Evolutionary conservation across 30 jellyfish, hydroid and myxozoan genomes (phyloP), one percentile per base, ranked within the genome.

Genomic region (Hydractinia echinata): DNA sequence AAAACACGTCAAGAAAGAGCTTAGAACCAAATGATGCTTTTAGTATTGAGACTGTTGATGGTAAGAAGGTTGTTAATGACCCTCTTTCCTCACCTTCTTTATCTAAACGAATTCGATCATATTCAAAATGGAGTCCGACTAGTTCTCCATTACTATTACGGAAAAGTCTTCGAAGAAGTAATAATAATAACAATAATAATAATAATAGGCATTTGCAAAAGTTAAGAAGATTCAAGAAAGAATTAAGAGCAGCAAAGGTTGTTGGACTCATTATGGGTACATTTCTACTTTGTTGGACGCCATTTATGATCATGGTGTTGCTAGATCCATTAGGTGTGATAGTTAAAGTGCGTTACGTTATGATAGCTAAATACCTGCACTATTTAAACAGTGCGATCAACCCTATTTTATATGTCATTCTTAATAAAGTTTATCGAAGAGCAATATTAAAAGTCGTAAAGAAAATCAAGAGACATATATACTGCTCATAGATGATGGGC

Each of bases 361-460:
- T 91, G 55, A 73, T 79, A 10, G 61, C 85, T 30, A 84, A 82
- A 55, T 76, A 88, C 64, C 68, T 91, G 55, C 98, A 91, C 78
- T 91, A 91, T 55, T 67, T 73, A 4, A 91, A 91, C 85, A 86
- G 98, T 68, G 98, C 98, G 4, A 78, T 87, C 7, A 91, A 91
- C 66, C 98, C 98, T 4, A 69, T 91, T 4, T 76, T 91, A 55
- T 91, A 86, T 67, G 98, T 91, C 15, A 74, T 87, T 11, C 79
- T 82, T 10, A 91, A 91, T 79, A 83, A 55, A 70, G 95, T 73
- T 39, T 91, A 73, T 64, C 55, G 95, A 58, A 73, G 6, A 30
- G 86, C 86, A 13, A 56, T 79, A 21, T 11, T 73, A 10, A 73
- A 73, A 73, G 78, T 30, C 44, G 44, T 30, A 2, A 30, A 30